Base-by-base conservation (phyloP, 2,113 vertebrate genomes). In the Rhinolophus ferrumequinum region DNA sequence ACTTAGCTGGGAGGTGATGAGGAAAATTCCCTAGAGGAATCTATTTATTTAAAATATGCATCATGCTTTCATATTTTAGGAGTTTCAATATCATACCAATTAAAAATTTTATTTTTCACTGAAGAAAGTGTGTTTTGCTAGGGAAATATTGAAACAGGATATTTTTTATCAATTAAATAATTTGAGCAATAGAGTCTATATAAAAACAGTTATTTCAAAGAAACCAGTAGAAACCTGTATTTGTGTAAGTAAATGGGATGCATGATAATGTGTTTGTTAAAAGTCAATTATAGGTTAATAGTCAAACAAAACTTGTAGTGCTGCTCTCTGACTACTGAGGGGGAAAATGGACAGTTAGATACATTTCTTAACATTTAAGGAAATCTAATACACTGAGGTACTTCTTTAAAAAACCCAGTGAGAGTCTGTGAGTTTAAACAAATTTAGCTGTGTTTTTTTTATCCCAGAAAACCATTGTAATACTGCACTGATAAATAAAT, bases 11-110 rank as follows among this genome's bases (percentile, higher is more conserved):
- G n/a, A 85, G 70, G 54, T 72, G 79, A 96, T 89, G 84, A 90
- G 22, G 44, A 97, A 89, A 88, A 96, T 41, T 96, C 69, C 60
- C 54, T 52, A 54, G 79, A 97, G 93, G 95, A 97, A 85, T 95
- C 41, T 22, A 67, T 87, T 87, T 79, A 83, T 77, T 83, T 94
- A 83, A 95, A 95, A 82, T 87, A 72, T 22, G 16, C 33, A 77
- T 54, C n/a, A 30, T 52, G 54, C 28, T 64, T 92, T 12, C 66
- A 52, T 54, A 88, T 90, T 85, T 85, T 73, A 21, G 87, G 90
- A 95, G 66, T 93, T 94, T 84, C 16, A 18, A 7, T 69, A 35
- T 54, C 80, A 26, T 87, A 56, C 85, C 58, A 44, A 38, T 77
- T 88, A 84, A 66, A 95, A 95, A 93, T 77, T 22, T 56, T 70